Base-by-base conservation (phyloP, 2,113 vertebrate species). In the Lucifuga dentata region DNA sequence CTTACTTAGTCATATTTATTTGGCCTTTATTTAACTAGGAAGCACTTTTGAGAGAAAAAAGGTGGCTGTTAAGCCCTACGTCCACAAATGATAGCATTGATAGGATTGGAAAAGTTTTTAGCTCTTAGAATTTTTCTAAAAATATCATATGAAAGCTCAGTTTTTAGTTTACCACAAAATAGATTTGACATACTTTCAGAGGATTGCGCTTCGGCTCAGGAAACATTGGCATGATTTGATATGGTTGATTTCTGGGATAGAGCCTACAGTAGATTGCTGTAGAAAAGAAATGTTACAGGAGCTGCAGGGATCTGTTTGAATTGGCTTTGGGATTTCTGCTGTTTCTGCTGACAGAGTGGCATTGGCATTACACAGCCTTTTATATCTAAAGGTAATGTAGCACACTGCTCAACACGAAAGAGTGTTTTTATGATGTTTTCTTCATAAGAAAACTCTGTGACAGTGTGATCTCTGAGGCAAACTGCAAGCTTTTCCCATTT, bases 1-100 rank as follows among this genome's bases (percentile, higher is more conserved):
- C 41, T 55, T 24, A 38, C 43, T 53, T 71, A 48, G 66, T 53
- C 1, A n/a, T 51, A 61, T 24, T 76, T 67, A 45, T 76, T 59
- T 12, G 4, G 12, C 41, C 10, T 75, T 68, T 57, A 58, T 73
- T 72, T 63, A 75, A 64, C 44, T 59, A 61, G 66, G 60, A 75
- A 74, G 70, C 36, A 19, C 33, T 58, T 78, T 53, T 39, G 39
- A 44, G 71, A 80, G 48, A 16, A 76, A 2, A 32, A 40, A n/a
- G n/a, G n/a, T n/a, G 32, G 32, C 49, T 61, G 35, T 56, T 70
- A 66, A 51, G 49, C 32, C 11, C 41, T 44, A 15, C 17, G 11
- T 35, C 36, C 19, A 40, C 12, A 17, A 35, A 68, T 39, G 45
- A 4, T 4, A 3, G 12, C 8, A 39, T 33, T 13, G 10, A 33